phyloP scores from a whole-genome alignment of 2,797 vertebrate species.

The Acipenser ruthenus region DNA sequence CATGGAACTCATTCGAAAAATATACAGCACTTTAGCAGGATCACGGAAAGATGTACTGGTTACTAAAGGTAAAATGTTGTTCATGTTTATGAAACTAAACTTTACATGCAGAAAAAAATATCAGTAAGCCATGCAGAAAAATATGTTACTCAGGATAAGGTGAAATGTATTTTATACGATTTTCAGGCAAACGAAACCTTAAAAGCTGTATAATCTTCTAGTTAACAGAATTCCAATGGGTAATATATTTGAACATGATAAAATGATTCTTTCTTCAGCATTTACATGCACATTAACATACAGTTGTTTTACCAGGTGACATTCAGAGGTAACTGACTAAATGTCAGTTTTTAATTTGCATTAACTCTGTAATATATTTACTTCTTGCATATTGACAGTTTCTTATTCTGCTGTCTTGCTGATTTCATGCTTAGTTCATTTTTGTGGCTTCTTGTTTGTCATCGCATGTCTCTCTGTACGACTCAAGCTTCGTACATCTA shows the following conservation, averaged over 20 bases:
- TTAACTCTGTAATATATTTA: not conserved
- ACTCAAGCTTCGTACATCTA: not conserved
- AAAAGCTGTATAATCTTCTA: too few species aligned
- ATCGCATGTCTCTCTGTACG: not conserved
- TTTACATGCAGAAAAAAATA: too few species aligned
- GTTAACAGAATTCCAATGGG: too few species aligned
- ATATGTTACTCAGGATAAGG: too few species aligned
- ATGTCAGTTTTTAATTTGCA: not conserved
- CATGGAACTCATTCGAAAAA: constrained; percentile 96
- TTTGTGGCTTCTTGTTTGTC: constrained; percentile 1
- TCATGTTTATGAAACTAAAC: not conserved
- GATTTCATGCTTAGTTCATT: not conserved
- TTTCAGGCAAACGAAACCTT: not conserved
- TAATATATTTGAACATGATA: too few species aligned
- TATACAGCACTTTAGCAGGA: constrained; percentile 91
- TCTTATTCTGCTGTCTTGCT: not conserved
- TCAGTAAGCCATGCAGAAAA: too few species aligned
- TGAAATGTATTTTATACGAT: not conserved
- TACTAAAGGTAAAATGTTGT: constrained; percentile 80
- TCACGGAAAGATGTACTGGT: constrained; percentile 80
- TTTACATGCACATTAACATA: too few species aligned
- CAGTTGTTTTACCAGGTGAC: not conserved
- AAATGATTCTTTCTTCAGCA: too few species aligned
- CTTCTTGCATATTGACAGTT: not conserved
- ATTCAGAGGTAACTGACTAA: not conserved